These are phyloP conservation scores for Dicrurus megarhynchus DNA, from an alignment of 2,113 vertebrate genomes.

Conservation along the genomic window DNA sequence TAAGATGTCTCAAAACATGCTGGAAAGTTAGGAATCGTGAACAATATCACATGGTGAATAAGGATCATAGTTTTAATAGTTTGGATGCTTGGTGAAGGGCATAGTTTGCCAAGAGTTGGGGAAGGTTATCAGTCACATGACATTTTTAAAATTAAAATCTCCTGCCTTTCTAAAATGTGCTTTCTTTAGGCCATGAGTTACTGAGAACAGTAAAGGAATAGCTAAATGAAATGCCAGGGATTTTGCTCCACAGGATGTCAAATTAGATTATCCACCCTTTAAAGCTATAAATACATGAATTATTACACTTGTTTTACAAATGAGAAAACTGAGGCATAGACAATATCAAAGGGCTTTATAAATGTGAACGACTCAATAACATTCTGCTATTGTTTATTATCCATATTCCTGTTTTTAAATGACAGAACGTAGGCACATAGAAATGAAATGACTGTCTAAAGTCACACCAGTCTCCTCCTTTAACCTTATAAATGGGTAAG, in stretches of 20 bases:
- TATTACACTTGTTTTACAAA: constrained; percentile 64
- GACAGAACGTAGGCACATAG: constrained; percentile 43
- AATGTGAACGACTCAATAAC: constrained; percentile 61
- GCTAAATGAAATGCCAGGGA: constrained; percentile 35
- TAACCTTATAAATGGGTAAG: constrained; percentile 59
- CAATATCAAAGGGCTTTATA: constrained; percentile 53
- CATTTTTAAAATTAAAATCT: neutral
- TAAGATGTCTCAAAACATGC: neutral
- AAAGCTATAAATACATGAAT: constrained; percentile 61
- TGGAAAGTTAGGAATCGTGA: neutral
- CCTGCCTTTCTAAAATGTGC: neutral
- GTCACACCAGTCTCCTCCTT: constrained; percentile 63
- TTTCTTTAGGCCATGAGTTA: neutral
- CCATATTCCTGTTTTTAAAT: constrained; percentile 58
- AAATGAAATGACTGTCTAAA: constrained; percentile 61
- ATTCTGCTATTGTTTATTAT: constrained; percentile 64
- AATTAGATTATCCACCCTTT: constrained; percentile 57
- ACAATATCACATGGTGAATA: neutral
- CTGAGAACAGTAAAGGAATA: neutral
- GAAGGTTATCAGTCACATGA: neutral
- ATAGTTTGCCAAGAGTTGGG: neutral
- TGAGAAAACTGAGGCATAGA: constrained; percentile 62
- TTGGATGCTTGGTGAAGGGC: neutral
- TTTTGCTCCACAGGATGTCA: constrained; percentile 41
- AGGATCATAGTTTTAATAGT: neutral